Evolutionary conservation across 2,888 invertebrate species (phyloP), one percentile per base, ranked within the genome.

Genomic region (Andrena haemorrhoa): DNA sequence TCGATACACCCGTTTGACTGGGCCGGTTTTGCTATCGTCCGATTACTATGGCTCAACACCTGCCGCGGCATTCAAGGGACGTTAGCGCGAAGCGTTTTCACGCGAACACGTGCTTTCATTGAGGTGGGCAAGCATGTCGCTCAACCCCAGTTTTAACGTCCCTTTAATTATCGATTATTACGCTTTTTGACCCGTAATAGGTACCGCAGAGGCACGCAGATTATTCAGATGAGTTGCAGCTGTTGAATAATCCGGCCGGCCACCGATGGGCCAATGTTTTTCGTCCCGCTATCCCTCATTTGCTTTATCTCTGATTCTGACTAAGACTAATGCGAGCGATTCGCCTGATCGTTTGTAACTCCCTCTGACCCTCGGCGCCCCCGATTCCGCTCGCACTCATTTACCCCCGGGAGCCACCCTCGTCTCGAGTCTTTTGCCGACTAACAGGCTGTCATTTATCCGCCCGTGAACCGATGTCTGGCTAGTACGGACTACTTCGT

Each of bases 251-350:
- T 84, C 81, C 83, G 74, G 63, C 68, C 60, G 79, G 73, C 51
- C 79, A 81, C 66, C 70, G 85, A 84, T 80, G 79, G 79, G 64
- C 79, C 84, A 85, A 83, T 82, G 86, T 90, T 89, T 89, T 89
- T 89, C 90, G 74, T 73, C 71, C 72, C 80, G 80, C 87, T 85
- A 90, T 91, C 88, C 89, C 89, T 91, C 92, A 91, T 91, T 90
- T 90, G 89, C 92, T 89, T 92, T 92, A 92, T 92, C 91, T 92
- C 92, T 92, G 91, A 91, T 91, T 92, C 92, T 91, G 91, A 92
- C 91, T 89, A 88, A 92, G 91, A 92, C 91, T 92, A 92, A 92
- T 92, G 92, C 89, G 79, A 83, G 75, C 89, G 92, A 92, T 92
- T 91, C 90, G 88, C 89, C 80, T 84, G 90, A 91, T 92, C 92